phyloP scores from a whole-genome alignment of 2,888 invertebrate genomes.

The Idaea aversata region DNA sequence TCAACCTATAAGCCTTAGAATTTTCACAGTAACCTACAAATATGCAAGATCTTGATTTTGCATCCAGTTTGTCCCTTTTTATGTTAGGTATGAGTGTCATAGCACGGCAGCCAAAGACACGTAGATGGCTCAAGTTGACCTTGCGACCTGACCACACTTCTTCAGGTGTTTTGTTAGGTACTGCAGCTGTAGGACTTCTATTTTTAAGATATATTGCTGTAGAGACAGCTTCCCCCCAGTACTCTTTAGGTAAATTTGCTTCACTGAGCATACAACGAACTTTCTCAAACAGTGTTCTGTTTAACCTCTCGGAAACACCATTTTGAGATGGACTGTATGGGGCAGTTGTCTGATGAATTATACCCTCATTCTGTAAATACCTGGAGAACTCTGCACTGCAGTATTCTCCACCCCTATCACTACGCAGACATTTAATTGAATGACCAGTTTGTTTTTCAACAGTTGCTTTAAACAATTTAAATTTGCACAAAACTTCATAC shows the following conservation, averaged over 20 bases:
- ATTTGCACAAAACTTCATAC: background rate
- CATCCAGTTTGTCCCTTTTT: constrained; percentile 12
- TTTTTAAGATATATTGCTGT: constrained; percentile 15
- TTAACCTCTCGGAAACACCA: constrained; percentile 11
- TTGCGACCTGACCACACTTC: constrained; percentile 16
- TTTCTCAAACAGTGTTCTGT: constrained; percentile 10
- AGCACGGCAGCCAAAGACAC: constrained; percentile 18
- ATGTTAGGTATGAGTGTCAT: constrained; percentile 10
- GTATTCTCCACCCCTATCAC: constrained; percentile 17
- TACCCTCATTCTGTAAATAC: constrained; percentile 5
- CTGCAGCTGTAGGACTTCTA: constrained; percentile 8
- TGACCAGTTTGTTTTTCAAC: constrained; percentile 13
- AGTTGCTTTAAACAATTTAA: constrained; percentile 5
- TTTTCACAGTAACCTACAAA: constrained; percentile 26
- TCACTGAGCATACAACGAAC: constrained; percentile 8
- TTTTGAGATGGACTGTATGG: constrained; percentile 11
- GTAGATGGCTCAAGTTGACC: constrained; percentile 10
- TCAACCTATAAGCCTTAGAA: constrained; percentile 30
- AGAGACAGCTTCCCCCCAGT: constrained; percentile 13
- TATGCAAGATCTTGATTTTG: constrained; percentile 10
- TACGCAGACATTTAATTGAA: constrained; percentile 8
- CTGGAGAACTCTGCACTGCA: constrained; percentile 7
- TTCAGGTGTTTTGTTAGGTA: constrained; percentile 10
- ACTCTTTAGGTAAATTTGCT: constrained; percentile 2
- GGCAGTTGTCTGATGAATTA: constrained; percentile 10